These are phyloP conservation scores for Diadophis punctatus DNA, from an alignment of 2,113 vertebrate species.

Conservation along the genomic window DNA sequence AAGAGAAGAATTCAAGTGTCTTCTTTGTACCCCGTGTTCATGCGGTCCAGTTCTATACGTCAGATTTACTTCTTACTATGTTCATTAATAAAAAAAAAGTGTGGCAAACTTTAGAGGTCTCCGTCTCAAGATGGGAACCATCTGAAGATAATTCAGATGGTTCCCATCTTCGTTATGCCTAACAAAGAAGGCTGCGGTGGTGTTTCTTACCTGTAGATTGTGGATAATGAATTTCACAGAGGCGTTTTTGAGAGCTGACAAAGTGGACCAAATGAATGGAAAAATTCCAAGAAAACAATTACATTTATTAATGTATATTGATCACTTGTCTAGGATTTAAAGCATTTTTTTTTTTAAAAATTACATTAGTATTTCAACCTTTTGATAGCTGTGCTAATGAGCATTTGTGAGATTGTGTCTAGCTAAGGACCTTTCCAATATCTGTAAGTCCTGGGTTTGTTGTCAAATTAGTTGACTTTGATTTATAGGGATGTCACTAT, in stretches of 20 bases:
- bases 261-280: constrained; percentile 78
- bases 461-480: constrained; percentile 64
- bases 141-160: constrained; percentile 68
- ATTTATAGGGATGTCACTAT: constrained; percentile 61
- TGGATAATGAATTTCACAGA: constrained; percentile 63
- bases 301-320: constrained; percentile 89
- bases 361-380: constrained; percentile 81
- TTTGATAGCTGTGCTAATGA: constrained; percentile 70
- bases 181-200: constrained; percentile 59
- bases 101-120: constrained; percentile 63
- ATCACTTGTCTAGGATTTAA: constrained; percentile 86
- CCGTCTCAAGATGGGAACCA: constrained; percentile 46
- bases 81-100: constrained; percentile 19
- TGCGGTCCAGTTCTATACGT: constrained; percentile 41
- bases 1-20: neutral
- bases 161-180: constrained; percentile 59
- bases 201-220: constrained; percentile 50
- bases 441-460: constrained; percentile 56
- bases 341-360: constrained; percentile 78
- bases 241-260: constrained; percentile 63
- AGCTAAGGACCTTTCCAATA: constrained; percentile 63
- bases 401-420: constrained; percentile 56
- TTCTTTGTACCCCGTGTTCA: neutral
- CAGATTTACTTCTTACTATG: constrained; percentile 57
- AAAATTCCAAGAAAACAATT: constrained; percentile 82